Evolutionary conservation across 2,113 vertebrate genomes (phyloP), one percentile per base, ranked within the genome.

Genomic region (Stercorarius parasiticus): DNA sequence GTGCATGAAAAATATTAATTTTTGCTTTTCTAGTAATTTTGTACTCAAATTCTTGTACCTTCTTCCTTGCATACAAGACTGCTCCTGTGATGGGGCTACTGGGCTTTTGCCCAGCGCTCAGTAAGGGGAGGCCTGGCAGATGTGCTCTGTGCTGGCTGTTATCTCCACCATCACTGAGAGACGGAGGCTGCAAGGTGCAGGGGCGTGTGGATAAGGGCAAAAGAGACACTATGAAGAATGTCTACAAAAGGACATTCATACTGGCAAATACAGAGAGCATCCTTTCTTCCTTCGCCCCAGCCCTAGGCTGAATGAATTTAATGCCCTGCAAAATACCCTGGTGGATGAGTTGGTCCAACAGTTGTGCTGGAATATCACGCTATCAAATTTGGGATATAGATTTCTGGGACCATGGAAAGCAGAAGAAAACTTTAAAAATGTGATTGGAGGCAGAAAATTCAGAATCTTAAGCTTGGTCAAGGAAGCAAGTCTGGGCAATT

Each of bases 401-500:
- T 76, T 93, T 82, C 56, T 56, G 43, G 36, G 43, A n/a, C 19
- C 10, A 25, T 21, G 55, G 56, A 86, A 94, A 86, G 20, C 45
- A 52, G 25, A 73, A 65, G 30, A 86, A 79, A 86, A 71, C 36
- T 67, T 77, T 2, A 69, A 78, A 89, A 91, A 45, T 78, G 7
- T 66, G 53, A 38, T 32, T 47, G 42, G 67, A 92, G 29, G 21
- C 52, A 90, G 66, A 50, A 92, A 92, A 66, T 82, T 90, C 32
- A 81, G 70, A 86, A 62, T 81, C 65, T 86, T 67, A 55, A 67
- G 17, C 81, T 91, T 70, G 40, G 34, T 70, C 55, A 72, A 74
- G 67, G 59, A 90, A 90, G 53, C 8, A 81, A 67, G 22, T 29
- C 85, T 77, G 15, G 43, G 58, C 53, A 96, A 94, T 76, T 56